Conservation (phyloP, 1,140 invertebrate genomes). For the Drosophila pseudoananassae region DNA sequence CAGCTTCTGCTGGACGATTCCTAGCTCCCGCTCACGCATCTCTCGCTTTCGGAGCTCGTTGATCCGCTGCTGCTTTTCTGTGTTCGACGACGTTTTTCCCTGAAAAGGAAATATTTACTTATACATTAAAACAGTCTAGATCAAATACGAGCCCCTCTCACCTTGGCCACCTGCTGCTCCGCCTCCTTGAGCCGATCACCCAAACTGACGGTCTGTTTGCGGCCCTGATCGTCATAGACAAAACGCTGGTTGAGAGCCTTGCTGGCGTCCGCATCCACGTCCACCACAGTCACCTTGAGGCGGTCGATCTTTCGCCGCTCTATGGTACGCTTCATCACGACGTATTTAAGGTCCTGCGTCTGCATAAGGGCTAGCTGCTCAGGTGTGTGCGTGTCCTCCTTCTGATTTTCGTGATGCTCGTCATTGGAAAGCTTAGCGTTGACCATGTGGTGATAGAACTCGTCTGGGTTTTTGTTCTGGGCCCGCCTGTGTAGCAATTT, state of each 20-base stretch:
- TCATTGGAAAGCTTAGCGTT: conserved; percentile 92
- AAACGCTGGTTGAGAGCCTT: conserved; percentile 88
- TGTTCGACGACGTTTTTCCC: conserved; percentile 85
- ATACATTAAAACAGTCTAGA: conserved; percentile 26
- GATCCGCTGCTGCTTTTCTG: conserved; percentile 85
- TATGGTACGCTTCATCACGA: conserved; percentile 92
- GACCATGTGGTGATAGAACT: conserved; percentile 99
- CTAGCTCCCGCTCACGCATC: conserved; percentile 92
- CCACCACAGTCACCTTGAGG: conserved; percentile 92
- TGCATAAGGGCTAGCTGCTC: conserved; percentile 95
- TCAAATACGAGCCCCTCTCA: neutral
- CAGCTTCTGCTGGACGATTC: conserved; percentile 93
- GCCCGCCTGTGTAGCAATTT: conserved; percentile 93
- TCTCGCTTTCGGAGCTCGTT: conserved; percentile 92
- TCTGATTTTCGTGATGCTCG: conserved; percentile 88
- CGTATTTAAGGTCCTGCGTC: conserved; percentile 95
- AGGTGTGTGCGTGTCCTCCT: conserved; percentile 88
- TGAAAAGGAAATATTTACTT: conserved; percentile 86
- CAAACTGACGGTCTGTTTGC: conserved; percentile 63
- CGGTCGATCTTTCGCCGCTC: conserved; percentile 95
- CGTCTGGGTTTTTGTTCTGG: conserved; percentile 97
- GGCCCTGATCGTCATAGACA: conserved; percentile 93
- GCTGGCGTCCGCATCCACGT: conserved; percentile 88
- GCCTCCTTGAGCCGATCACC: conserved; percentile 89
- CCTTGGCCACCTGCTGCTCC: conserved; percentile 84